Conservation (phyloP, 2,113 vertebrate species). For the Rallus limicola region DNA sequence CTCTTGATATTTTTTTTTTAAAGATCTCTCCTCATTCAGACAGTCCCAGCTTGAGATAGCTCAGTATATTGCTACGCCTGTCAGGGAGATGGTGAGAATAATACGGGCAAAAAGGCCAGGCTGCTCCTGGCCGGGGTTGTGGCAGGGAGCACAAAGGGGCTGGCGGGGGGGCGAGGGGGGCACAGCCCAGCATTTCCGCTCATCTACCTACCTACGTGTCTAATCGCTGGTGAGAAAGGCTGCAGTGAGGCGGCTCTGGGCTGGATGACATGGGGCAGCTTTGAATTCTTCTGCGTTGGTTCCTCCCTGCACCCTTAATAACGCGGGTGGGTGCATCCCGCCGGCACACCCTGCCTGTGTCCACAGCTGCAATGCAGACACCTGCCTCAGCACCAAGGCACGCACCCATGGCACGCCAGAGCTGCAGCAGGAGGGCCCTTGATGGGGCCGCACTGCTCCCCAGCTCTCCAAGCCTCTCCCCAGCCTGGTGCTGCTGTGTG, state of each 20-base stretch:
- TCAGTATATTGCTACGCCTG: conserved; percentile 10
- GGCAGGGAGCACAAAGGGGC: background rate
- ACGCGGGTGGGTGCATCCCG: fast-evolving
- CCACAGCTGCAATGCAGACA: fast-evolving
- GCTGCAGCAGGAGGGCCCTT: background rate
- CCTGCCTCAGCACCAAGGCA: fast-evolving
- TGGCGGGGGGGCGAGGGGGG: background rate
- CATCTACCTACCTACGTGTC: background rate
- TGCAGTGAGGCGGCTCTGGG: background rate
- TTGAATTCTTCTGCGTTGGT: background rate
- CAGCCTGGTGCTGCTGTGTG: background rate
- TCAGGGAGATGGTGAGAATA: conserved; percentile 29
- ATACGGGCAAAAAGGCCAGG: background rate
- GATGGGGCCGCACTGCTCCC: fast-evolving
- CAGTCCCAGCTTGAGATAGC: conserved; percentile 19
- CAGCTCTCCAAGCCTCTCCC: background rate
- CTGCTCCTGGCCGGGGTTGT: background rate
- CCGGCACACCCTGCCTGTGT: fast-evolving
- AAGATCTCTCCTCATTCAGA: background rate
- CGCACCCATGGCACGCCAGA: fast-evolving
- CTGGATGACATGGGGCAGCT: background rate
- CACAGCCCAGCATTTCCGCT: background rate
- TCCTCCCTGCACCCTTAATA: background rate
- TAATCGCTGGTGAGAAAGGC: background rate
- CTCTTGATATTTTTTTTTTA: background rate